Evolutionary conservation across 1,140 invertebrate genomes (phyloP), one percentile per base, ranked within the genome.

Genomic region (Musca vetustissima): DNA sequence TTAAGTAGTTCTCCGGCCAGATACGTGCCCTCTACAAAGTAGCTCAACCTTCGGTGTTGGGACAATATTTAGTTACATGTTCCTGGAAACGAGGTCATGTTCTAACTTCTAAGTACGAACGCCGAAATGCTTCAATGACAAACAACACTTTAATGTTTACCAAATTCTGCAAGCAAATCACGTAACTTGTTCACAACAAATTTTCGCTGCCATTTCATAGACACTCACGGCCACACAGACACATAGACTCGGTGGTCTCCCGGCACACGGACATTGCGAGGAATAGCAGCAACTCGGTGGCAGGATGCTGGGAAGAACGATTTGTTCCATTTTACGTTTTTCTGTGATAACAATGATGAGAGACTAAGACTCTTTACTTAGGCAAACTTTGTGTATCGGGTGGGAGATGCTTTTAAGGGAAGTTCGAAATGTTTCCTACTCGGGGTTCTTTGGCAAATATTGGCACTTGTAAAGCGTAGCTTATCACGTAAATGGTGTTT

Each of bases 11-110:
- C 36, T 43, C 11, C 36, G 11, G 11, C 36, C 36, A 43, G 36
- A 43, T 43, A 43, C 36, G 36, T 43, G 36, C 11, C 36, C 11
- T 43, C 36, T 43, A 43, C 36, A 43, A 43, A 43, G 6, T 13
- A 43, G 36, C 36, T 43, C 36, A 43, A 43, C 36, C 36, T 43
- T 13, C 36, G 36, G 36, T 43, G 36, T 43, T 43, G 36, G 36
- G 36, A 21, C n/a, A 61, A 61, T 32, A 36, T 61, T 61, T 61
- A 61, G 57, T 61, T 19, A 61, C 57, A 61, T 61, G 57, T 61
- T 61, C 17, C 17, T 36, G 57, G 28, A 61, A 61, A 61, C 57
- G 57, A 61, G 57, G 57, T 61, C 57, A 61, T 61, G 57, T 61
- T 21, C 57, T 43, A 43, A 13, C 36, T 43, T 43, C 36, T 43